These are phyloP conservation scores for Graptemys geographica DNA, from an alignment of 2,797 vertebrate genomes.

Conservation along the genomic window DNA sequence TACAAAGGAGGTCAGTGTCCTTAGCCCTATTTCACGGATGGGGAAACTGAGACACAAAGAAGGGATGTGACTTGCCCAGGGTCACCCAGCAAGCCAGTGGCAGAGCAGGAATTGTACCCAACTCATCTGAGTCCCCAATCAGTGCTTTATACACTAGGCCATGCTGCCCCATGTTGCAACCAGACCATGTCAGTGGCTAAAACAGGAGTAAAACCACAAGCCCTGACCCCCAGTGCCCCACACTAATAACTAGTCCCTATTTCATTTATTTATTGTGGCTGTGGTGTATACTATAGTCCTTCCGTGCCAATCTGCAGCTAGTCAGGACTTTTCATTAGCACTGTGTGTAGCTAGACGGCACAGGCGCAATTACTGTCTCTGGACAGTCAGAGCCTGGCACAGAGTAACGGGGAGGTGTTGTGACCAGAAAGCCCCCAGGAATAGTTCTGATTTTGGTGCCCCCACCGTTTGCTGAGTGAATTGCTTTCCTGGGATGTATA, in stretches of 20 bases:
- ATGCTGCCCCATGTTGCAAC: not conserved
- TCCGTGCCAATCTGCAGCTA: fast-evolving
- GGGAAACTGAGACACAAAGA: not conserved
- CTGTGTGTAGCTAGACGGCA: fast-evolving
- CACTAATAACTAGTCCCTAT: not conserved
- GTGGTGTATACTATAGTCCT: not conserved
- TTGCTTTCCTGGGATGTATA: fast-evolving
- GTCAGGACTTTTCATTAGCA: not conserved
- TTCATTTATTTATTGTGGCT: not conserved
- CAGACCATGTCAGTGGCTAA: not conserved
- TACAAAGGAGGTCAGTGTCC: not conserved
- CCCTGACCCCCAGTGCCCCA: not conserved
- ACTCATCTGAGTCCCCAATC: too few species aligned
- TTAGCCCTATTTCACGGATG: not conserved
- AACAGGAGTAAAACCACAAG: not conserved
- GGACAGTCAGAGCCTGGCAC: not conserved
- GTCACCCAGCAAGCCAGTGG: not conserved
- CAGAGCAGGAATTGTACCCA: not conserved
- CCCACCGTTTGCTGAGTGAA: not conserved
- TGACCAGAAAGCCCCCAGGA: not conserved
- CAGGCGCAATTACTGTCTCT: not conserved
- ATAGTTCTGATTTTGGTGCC: not conserved
- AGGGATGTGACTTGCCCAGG: not conserved
- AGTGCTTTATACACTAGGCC: too few species aligned
- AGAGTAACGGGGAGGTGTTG: fast-evolving